Evolutionary conservation across 2,888 invertebrate genomes (phyloP), one percentile per base, ranked within the genome.

Genomic region (Tiliacea citrago): DNA sequence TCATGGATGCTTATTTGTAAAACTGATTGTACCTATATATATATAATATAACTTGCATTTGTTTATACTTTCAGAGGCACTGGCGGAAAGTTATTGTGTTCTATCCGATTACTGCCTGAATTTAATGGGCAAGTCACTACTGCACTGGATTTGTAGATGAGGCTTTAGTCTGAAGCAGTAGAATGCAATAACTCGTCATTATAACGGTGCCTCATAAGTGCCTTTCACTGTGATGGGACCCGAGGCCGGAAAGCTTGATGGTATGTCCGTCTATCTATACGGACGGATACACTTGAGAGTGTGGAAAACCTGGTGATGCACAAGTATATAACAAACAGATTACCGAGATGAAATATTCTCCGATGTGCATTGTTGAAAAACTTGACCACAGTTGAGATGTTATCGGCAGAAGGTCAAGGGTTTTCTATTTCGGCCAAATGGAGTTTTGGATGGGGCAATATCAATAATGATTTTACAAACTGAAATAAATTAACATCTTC

Each of bases 41-140:
- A 68, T 77, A 85, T 86, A 78, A 90, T 90, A 89, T 91, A 89
- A 93, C 89, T 90, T 91, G 87, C 79, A 89, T 92, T 95, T 97
- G 94, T 97, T 97, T 97, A 96, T 97, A 96, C 93, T 97, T 98
- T 98, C 98, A 98, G 98, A 98, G 98, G 98, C 98, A 98, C 98
- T 97, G 98, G 98, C 97, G 97, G 97, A 97, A 97, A 95, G 97
- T 97, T 96, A 96, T 96, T 96, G 97, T 97, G 97, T 97, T 97
- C 96, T 96, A 94, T 92, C 88, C 87, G 95, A 95, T 91, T 95
- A 95, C 93, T 95, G 92, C 91, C 94, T 93, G 90, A 95, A 94
- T 93, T 94, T 94, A 90, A 88, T 94, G 94, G 96, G 95, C 92
- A 94, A 92, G 93, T 93, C 93, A 94, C 93, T 95, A 94, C 94